Conservation (phyloP, 1,140 invertebrate genomes). For the Drosophila serrata region DNA sequence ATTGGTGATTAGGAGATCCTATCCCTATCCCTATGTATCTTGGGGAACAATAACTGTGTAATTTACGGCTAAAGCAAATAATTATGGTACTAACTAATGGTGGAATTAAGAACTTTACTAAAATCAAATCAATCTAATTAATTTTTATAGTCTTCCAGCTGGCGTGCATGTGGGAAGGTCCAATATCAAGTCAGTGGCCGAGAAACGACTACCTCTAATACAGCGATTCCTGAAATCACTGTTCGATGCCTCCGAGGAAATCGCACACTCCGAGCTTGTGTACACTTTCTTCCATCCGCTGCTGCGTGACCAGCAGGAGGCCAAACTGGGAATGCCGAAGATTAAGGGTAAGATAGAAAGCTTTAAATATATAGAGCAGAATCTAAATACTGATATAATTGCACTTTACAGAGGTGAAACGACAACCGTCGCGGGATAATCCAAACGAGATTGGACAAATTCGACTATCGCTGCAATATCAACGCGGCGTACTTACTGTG, state of each 20-base stretch:
- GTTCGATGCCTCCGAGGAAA: constrained; percentile 95
- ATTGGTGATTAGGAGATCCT: constrained; percentile 13
- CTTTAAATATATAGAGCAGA: rapidly evolving
- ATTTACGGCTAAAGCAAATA: background rate
- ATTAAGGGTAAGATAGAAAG: constrained; percentile 80
- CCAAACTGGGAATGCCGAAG: constrained; percentile 86
- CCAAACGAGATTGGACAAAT: constrained; percentile 88
- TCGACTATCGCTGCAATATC: constrained; percentile 93
- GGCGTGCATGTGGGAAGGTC: constrained; percentile 95
- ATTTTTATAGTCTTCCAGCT: constrained; percentile 88
- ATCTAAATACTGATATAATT: background rate
- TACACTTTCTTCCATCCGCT: constrained; percentile 99
- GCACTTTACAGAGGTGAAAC: constrained; percentile 65
- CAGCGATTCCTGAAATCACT: constrained; percentile 94
- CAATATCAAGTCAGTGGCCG: constrained; percentile 97
- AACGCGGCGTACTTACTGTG: constrained; percentile 91
- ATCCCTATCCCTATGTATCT: constrained; percentile 4
- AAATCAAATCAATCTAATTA: background rate
- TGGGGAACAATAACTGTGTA: background rate
- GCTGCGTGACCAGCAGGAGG: constrained; percentile 95
- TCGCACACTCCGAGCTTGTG: constrained; percentile 97
- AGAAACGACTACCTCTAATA: constrained; percentile 94
- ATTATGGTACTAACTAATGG: background rate
- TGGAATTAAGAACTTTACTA: background rate
- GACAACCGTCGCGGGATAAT: constrained; percentile 70